Conservation (phyloP, 2,888 invertebrate species). For the Drosophila sordidula region DNA sequence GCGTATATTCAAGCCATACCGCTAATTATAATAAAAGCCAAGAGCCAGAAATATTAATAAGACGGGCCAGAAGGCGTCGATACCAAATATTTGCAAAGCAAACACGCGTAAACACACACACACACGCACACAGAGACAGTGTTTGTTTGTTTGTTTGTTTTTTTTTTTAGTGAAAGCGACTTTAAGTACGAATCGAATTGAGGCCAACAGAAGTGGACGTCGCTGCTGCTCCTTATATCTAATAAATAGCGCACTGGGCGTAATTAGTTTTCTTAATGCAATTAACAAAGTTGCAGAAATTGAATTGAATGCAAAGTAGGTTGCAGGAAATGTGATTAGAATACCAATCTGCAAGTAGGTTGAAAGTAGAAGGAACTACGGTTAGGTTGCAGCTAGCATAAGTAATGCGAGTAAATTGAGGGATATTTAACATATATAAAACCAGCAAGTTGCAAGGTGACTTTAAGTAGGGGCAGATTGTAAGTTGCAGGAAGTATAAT, state of each 20-base stretch:
- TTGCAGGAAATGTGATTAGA: background rate
- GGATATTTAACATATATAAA: background rate
- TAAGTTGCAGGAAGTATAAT: background rate
- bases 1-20: background rate
- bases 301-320: background rate
- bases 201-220: slow-evolving; percentile 31
- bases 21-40: background rate
- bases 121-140: slow-evolving; percentile 1
- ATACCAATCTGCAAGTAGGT: background rate
- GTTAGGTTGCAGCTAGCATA: too few species aligned
- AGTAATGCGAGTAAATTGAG: background rate
- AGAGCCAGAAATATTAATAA: background rate
- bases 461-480: too few species aligned
- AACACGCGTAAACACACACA: slow-evolving; percentile 6
- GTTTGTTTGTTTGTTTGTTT: slow-evolving; percentile 12
- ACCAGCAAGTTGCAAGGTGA: background rate
- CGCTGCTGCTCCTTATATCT: slow-evolving; percentile 7
- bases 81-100: slow-evolving; percentile 24
- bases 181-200: slow-evolving; percentile 22
- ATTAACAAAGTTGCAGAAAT: background rate
- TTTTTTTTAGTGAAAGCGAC: slow-evolving; percentile 33
- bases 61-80: slow-evolving; percentile 2
- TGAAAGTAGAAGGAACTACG: background rate
- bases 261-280: slow-evolving; percentile 32
- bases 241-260: slow-evolving; percentile 11